Conservation (phyloP, 1,140 invertebrate genomes). For the Adelges cooleyi region DNA sequence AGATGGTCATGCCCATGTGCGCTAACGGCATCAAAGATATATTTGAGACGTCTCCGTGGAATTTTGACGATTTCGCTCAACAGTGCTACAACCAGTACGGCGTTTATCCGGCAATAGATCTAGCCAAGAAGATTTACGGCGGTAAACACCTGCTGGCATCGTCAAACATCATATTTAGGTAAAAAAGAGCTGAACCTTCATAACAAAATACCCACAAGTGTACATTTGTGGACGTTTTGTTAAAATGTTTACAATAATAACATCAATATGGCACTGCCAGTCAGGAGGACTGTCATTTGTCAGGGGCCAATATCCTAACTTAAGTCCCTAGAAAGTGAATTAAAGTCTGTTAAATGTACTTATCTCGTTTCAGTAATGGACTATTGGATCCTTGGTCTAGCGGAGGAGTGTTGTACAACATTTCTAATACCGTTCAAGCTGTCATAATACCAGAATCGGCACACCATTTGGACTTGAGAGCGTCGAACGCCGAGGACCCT, state of each 20-base stretch:
- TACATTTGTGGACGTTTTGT: too few species aligned
- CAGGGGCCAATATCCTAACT: too few species aligned
- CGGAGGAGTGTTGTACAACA: conserved; percentile 67
- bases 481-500: conserved; percentile 57
- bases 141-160: conserved; percentile 55
- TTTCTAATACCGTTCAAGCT: conserved; percentile 54
- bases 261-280: too few species aligned
- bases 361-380: conserved; percentile 57
- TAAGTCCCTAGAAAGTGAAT: too few species aligned
- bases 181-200: too few species aligned
- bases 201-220: too few species aligned
- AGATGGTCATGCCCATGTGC: conserved; percentile 93
- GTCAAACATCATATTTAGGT: conserved; percentile 77
- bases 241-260: too few species aligned
- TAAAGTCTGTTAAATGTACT: too few species aligned
- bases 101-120: conserved; percentile 51
- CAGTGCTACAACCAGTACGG: conserved; percentile 58
- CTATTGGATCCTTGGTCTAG: conserved; percentile 85
- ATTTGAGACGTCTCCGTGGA: conserved; percentile 67
- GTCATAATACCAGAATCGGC: conserved; percentile 79
- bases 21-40: conserved; percentile 64
- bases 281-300: too few species aligned
- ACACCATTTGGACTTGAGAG: conserved; percentile 84
- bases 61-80: conserved; percentile 52
- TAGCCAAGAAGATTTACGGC: conserved; percentile 66